phyloP scores from a whole-genome alignment of 2,113 vertebrate species.

The Tretioscincus oriximinensis region DNA sequence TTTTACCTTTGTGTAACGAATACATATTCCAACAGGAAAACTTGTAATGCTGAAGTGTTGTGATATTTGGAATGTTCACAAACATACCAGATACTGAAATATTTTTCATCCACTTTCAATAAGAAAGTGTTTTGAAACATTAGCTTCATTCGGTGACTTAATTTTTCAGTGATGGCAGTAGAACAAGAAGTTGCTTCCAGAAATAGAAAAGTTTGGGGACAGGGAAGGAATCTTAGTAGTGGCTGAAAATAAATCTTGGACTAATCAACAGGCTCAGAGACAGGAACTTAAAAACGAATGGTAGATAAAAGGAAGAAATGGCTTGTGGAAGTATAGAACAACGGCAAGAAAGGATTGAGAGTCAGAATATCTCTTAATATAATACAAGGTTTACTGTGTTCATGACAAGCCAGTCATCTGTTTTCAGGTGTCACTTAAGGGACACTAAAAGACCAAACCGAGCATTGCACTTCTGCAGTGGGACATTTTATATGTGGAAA shows the following conservation, averaged over 20 bases:
- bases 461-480: not conserved
- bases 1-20: not conserved
- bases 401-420: too few species aligned
- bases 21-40: not conserved
- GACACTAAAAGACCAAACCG: too few species aligned
- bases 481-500: too few species aligned
- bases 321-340: not conserved
- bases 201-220: not conserved
- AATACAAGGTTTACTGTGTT: too few species aligned
- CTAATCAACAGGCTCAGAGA: not conserved
- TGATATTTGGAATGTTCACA: not conserved
- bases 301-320: not conserved
- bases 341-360: not conserved
- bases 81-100: not conserved
- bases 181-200: not conserved
- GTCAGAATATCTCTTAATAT: too few species aligned
- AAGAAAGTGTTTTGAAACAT: not conserved
- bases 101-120: not conserved
- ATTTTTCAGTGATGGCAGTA: not conserved
- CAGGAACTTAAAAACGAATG: not conserved
- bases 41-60: not conserved
- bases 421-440: too few species aligned
- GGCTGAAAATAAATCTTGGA: not conserved
- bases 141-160: too few species aligned
- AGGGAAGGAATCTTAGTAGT: not conserved